Evolutionary conservation across 2,113 vertebrate genomes (phyloP).

Genomic region (Canis aureus): DNA sequence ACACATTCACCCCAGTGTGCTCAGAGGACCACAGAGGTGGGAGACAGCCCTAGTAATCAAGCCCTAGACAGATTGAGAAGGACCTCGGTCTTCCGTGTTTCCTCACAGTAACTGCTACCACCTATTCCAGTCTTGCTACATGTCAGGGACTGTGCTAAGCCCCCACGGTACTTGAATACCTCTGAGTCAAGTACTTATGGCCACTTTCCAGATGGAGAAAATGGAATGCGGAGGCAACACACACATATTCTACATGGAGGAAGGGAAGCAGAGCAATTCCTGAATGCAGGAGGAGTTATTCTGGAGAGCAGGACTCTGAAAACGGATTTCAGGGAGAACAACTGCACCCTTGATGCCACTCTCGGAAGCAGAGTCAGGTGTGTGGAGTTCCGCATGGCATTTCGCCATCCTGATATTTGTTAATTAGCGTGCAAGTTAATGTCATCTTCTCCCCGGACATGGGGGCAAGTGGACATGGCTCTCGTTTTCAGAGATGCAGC

Average conservation of each 20-base stretch:
- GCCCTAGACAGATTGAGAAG: background rate
- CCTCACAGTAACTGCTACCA: background rate
- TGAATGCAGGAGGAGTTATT: background rate
- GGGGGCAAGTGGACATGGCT: background rate
- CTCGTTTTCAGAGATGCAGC: background rate
- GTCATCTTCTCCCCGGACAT: background rate
- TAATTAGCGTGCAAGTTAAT: background rate
- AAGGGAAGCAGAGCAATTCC: background rate
- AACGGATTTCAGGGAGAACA: background rate
- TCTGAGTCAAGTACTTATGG: background rate
- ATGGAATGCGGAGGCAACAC: background rate
- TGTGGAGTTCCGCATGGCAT: background rate
- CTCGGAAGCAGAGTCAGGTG: background rate
- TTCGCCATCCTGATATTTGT: background rate
- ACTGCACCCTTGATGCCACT: background rate
- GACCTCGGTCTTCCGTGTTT: background rate
- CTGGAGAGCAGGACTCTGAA: conserved; percentile 31
- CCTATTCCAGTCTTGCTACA: background rate
- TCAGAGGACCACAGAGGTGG: background rate
- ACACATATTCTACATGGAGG: background rate
- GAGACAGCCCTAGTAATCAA: background rate
- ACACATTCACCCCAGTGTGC: background rate
- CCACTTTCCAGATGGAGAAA: background rate
- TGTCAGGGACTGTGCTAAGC: background rate
- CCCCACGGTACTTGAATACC: background rate